Evolutionary conservation across 2,797 vertebrate genomes (phyloP).

Genomic region (Psittacula derbiana): DNA sequence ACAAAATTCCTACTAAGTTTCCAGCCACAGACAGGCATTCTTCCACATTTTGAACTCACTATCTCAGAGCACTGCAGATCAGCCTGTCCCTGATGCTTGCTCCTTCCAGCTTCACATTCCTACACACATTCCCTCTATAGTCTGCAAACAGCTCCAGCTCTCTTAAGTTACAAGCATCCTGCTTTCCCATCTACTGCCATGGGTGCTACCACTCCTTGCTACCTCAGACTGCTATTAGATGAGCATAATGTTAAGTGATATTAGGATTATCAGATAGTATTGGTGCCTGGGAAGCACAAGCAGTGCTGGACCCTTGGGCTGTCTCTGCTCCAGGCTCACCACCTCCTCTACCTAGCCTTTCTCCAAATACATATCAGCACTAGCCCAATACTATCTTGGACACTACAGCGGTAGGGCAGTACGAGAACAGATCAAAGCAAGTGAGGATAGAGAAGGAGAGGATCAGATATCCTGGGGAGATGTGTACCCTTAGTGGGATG

Average conservation of each 20-base stretch:
- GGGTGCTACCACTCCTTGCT: not conserved
- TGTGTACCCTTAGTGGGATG: not conserved
- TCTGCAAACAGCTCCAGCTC: not conserved
- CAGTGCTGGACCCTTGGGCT: not conserved
- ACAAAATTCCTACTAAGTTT: not conserved
- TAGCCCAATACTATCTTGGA: not conserved
- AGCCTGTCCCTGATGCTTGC: fast-evolving
- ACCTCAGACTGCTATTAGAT: not conserved
- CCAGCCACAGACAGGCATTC: not conserved
- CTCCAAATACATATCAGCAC: not conserved
- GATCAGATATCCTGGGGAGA: not conserved
- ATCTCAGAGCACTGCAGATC: not conserved
- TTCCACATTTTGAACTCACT: not conserved
- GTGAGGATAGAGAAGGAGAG: not conserved
- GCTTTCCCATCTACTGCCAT: not conserved
- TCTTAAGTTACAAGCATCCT: not conserved
- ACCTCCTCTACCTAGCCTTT: not conserved
- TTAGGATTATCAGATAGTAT: not conserved
- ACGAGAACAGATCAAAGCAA: not conserved
- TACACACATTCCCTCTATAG: not conserved
- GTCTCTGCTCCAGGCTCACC: not conserved
- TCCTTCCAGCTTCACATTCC: not conserved
- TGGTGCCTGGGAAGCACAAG: not conserved
- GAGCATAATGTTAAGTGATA: not conserved
- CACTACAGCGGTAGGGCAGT: not conserved